A percentile compares a stretch with the other conserved stretches of the same genome.
Conservation (phyloP, 2,888 invertebrate genomes). For the Microctonus aethiopoides region DNA sequence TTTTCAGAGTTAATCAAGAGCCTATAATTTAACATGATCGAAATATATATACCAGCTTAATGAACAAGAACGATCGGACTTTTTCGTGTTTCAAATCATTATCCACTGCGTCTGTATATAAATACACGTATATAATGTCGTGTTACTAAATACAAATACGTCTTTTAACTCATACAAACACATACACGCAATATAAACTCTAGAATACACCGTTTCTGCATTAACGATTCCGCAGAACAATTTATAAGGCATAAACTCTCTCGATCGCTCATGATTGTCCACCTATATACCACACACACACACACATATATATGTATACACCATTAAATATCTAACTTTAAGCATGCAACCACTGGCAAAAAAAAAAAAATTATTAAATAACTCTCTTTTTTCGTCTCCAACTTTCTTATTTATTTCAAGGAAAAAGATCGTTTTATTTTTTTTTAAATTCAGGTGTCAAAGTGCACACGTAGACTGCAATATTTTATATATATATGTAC, state of each 20-base stretch:
- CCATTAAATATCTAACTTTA: conserved; percentile 51
- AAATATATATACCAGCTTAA: conserved; percentile 61
- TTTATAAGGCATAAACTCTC: conserved; percentile 62
- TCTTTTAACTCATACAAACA: not conserved
- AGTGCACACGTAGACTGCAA: not conserved
- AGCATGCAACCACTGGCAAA: not conserved
- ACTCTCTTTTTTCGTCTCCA: not conserved
- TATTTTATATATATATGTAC: not conserved
- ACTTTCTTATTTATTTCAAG: conserved; percentile 2
- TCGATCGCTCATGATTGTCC: conserved; percentile 46
- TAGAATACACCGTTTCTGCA: conserved; percentile 33
- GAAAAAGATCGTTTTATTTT: not conserved
- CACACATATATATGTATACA: conserved; percentile 51
- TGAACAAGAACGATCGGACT: conserved; percentile 66
- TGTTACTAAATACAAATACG: not conserved
- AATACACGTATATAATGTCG: not conserved
- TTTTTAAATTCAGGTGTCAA: conserved; percentile 1
- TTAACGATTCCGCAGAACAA: conserved; percentile 64
- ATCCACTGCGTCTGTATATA: too few relatives aligned
- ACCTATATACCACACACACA: not conserved
- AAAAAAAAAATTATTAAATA: not conserved
- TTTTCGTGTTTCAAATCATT: conserved; percentile 66
- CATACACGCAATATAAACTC: conserved; percentile 5
- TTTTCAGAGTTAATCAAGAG: conserved; percentile 58
- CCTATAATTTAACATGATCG: conserved; percentile 67